Conservation (phyloP, 2,113 vertebrate species). For the Microtus pennsylvanicus region DNA sequence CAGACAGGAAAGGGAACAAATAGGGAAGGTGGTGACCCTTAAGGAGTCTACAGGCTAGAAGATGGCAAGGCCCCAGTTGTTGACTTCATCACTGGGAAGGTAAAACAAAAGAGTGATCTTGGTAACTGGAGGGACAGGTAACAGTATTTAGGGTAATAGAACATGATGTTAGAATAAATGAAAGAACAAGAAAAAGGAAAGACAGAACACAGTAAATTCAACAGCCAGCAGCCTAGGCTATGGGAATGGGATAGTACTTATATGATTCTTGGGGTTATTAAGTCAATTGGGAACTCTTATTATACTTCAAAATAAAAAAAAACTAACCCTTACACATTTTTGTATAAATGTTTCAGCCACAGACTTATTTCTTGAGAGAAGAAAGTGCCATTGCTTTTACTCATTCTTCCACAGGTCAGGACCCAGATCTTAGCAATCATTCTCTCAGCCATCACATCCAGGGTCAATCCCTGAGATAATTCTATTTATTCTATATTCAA, state of each 20-base stretch:
- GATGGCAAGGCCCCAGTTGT: neutral
- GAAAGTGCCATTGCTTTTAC: neutral
- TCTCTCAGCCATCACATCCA: neutral
- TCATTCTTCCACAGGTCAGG: neutral
- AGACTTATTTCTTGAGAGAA: neutral
- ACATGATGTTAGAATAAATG: neutral
- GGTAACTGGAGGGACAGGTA: neutral
- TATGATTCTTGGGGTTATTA: neutral
- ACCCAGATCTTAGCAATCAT: neutral
- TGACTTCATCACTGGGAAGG: neutral
- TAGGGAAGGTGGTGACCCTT: neutral
- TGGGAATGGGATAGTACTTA: too few relatives aligned
- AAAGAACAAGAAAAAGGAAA: neutral
- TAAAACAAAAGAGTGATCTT: neutral
- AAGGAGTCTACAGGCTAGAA: neutral
- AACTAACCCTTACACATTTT: neutral
- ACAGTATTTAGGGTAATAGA: neutral
- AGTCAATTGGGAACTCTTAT: neutral
- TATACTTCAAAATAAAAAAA: neutral
- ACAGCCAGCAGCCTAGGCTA: neutral
- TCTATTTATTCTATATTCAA: neutral
- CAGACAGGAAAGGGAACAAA: neutral
- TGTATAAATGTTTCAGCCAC: neutral
- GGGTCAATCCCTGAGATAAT: neutral
- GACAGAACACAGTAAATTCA: neutral